Conservation (phyloP, 1,140 invertebrate genomes). For the Tribolium madens region DNA sequence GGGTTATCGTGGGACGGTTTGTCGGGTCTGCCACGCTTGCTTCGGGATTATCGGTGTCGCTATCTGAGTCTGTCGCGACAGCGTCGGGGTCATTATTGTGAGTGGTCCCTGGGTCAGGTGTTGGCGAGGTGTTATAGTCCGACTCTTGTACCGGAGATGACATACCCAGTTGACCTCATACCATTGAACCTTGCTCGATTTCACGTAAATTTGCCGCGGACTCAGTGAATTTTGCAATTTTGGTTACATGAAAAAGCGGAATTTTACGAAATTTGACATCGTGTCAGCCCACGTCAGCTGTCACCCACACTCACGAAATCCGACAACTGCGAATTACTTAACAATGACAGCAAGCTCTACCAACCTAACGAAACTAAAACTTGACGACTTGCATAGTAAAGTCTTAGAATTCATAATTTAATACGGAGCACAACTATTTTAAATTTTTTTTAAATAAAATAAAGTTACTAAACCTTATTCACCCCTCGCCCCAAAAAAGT, state of each 20-base stretch:
- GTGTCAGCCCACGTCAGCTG: conserved; percentile 1
- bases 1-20: conserved; percentile 33
- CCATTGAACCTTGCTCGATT: conserved; percentile 23
- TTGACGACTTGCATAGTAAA: no score
- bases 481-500: no score
- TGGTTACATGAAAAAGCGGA: not conserved
- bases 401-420: no score
- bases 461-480: no score
- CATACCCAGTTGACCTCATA: conserved; percentile 31
- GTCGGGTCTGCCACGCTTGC: not conserved
- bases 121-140: not conserved
- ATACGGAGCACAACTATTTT: no score
- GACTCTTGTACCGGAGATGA: conserved; percentile 32
- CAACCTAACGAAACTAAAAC: not conserved
- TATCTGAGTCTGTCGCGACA: conserved; percentile 13
- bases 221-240: not conserved
- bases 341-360: not conserved
- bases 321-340: not conserved
- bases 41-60: conserved; percentile 6
- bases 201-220: conserved; percentile 2
- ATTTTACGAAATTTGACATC: conserved; percentile 9
- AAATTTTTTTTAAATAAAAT: no score
- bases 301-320: not conserved
- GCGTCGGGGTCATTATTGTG: conserved; percentile 4
- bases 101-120: conserved; percentile 18